Evolutionary conservation across 2,113 vertebrate species (phyloP), one percentile per base, ranked within the genome.

Genomic region (Isichthys henryi): DNA sequence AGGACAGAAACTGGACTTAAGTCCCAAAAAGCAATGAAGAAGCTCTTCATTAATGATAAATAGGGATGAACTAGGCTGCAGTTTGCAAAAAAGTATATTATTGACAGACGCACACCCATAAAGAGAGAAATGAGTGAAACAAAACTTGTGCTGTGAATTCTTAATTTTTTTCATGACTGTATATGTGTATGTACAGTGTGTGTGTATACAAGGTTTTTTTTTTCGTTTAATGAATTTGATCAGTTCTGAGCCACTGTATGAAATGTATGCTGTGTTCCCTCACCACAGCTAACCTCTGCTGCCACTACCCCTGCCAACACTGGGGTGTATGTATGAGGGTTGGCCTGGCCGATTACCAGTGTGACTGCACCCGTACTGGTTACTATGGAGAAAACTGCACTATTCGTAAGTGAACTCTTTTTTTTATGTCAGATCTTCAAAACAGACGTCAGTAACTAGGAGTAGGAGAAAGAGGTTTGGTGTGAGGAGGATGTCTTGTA

Each of bases 291-390:
- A 97, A 99, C 83, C 98, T 97, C 10, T 99, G 98, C 27, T 99
- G 98, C 92, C 96, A 93, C 92, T 99, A 96, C 90, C 98, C 98
- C 0, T 99, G 98, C 91, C 96, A 99, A 93, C 94, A 98, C 95
- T 94, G 95, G 90, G 98, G 98, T 0, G 90, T 98, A 89, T 99
- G 98, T 15, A 91, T 98, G 90, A 96, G 95, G 86, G 95, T 96
- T 0, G 96, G 96, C 48, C 66, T 91, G 35, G 92, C 93, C 1
- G 11, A 77, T 8, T 99, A 97, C 50, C 94, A 97, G 85, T 99
- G 98, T 0, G 98, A 99, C 94, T 99, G 98, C 93, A 97, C 97
- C 0, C 94, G 95, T 58, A 99, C 98, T 0, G 98, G 98, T 1
- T 98, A 96, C 92, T 95, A 94, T 0, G 98, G 98, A 89, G 88